A percentile compares a stretch with the other conserved stretches of the same genome.
Conservation (phyloP, 2,113 vertebrate species). For the Axis porcinus region DNA sequence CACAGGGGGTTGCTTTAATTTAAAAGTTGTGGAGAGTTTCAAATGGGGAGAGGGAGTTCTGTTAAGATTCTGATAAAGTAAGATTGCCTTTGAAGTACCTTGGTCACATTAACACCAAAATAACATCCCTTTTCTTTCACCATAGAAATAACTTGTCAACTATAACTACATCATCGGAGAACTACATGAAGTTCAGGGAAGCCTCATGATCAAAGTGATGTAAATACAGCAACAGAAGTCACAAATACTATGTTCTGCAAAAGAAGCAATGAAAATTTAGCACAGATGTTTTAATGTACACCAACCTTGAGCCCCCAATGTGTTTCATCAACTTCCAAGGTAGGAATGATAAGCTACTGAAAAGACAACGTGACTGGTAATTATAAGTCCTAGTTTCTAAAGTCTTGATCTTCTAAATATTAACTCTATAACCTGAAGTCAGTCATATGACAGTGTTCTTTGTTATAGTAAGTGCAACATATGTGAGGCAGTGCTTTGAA, state of each 20-base stretch:
- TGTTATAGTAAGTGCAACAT: not conserved
- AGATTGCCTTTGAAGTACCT: not conserved
- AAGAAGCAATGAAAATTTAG: not conserved
- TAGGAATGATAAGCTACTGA: not conserved
- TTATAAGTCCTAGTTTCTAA: not conserved
- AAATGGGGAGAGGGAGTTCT: not conserved
- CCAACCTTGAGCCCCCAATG: not conserved
- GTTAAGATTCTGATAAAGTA: not conserved
- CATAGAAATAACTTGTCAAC: not conserved
- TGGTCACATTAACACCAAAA: not conserved
- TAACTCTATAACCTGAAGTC: not conserved
- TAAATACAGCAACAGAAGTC: not conserved
- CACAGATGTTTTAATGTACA: not conserved
- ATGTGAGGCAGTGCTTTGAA: not conserved
- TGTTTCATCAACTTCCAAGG: not conserved
- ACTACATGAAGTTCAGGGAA: not conserved
- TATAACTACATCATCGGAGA: not conserved
- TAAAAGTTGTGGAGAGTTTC: not conserved
- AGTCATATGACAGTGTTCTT: not conserved
- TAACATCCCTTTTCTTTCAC: not conserved
- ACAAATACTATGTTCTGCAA: not conserved
- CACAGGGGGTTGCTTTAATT: not conserved
- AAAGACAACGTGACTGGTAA: not conserved
- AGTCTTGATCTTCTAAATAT: not conserved
- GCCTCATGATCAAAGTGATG: not conserved